Evolutionary conservation across 64 coral and sea anemone species (phyloP), one percentile per base, ranked within the genome.

Genomic region (Orbicella faveolata): DNA sequence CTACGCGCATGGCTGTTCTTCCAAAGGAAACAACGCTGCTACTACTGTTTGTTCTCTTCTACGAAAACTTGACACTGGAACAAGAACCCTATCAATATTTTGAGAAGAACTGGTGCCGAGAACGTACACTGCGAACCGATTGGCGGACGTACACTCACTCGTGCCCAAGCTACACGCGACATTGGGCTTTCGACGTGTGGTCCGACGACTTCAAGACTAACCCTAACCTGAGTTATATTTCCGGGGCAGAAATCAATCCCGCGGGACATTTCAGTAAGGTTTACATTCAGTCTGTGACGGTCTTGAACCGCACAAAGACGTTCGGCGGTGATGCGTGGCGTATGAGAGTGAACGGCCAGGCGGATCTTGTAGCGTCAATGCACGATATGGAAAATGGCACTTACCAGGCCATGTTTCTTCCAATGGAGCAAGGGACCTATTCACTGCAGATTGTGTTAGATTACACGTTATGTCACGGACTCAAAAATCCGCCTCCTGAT

Each of bases 241-340:
- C 91, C 34, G 37, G 68, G n/a, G 89, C 93, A 52, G 91, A 90
- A 83, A 76, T 91, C 15, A 79, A 83, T 13, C 91, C 91, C 0
- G 76, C 91, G 9, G 88, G 94, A 53, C 91, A 90, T 44, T 93
- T 90, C 19, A 96, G 89, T 26, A 90, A 68, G 23, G 48, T 96
- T 63, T 79, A 81, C n/a, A 93, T 96, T 53, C 94, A 96, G 66
- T 91, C 94, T 3, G 94, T 96, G 21, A 90, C 90, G 25, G 74
- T 89, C 19, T 78, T 89, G 25, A 96, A 96, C 74, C 63, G 74
- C 35, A 94, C 75, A 64, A 96, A 96, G 88, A 76, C 30, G 19
- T 87, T 96, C 76, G 94, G 94, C 0, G 94, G 94, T 18, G 94
- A 96, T 53, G 89, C 94, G 5, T 96, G 94, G 94, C 81, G 94